phyloP scores from a whole-genome alignment of 1,140 invertebrate species.

The Ceratina calcarata region DNA sequence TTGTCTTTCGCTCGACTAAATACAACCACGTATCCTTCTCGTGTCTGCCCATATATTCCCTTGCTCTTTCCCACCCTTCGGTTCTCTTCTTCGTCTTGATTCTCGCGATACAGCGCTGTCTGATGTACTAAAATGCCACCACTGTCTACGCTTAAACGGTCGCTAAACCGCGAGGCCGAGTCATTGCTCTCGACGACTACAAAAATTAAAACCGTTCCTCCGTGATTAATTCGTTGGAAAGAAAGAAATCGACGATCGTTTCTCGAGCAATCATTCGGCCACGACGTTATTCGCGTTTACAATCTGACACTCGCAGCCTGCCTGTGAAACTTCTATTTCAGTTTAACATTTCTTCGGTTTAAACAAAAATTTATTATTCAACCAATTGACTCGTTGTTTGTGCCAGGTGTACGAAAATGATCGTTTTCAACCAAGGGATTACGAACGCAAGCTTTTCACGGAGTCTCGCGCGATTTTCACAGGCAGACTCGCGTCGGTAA shows the following conservation, averaged over 20 bases:
- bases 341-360: too few species aligned
- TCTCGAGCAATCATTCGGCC: conserved; percentile 11
- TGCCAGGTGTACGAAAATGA: neutral
- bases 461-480: conserved; percentile 3
- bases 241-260: too few species aligned
- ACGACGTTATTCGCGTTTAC: neutral
- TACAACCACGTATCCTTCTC: conserved; percentile 2
- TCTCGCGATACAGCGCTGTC: conserved; percentile 68
- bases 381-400: neutral
- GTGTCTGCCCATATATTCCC: conserved; percentile 27
- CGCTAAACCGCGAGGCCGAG: neutral
- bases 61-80: conserved; percentile 25
- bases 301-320: conserved; percentile 9
- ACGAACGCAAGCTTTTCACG: conserved; percentile 8
- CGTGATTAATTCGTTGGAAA: neutral
- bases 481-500: conserved; percentile 22
- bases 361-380: neutral
- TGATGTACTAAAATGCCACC: conserved; percentile 77
- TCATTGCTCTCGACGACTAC: conserved; percentile 8
- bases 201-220: neutral
- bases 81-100: conserved; percentile 48
- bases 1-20: neutral
- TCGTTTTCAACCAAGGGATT: neutral
- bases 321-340: neutral
- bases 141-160: conserved; percentile 59